Percentiles rank a stretch among this genome's conserved stretches.
Evolutionary conservation across 2,888 invertebrate species (phyloP).

Genomic region (Leptarthrus brevirostris): DNA sequence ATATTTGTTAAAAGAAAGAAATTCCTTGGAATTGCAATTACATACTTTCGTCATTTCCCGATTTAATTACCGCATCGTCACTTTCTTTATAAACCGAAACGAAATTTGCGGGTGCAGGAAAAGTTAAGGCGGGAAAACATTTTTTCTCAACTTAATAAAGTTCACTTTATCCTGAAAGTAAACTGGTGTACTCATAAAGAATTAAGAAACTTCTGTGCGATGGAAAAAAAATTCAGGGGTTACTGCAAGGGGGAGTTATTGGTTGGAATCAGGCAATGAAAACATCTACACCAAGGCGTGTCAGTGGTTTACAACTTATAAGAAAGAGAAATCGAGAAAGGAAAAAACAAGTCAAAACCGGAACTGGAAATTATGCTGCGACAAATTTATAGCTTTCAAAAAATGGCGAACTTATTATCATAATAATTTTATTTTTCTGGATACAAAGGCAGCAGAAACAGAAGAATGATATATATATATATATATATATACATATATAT

Average conservation of each 20-base stretch:
- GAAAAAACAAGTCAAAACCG: slow-evolving; percentile 46
- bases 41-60: slow-evolving; percentile 1
- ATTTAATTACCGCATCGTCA: slow-evolving; percentile 26
- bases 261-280: neutral
- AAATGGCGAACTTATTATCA: slow-evolving; percentile 45
- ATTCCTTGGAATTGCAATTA: no score
- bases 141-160: neutral
- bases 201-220: slow-evolving; percentile 22
- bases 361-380: slow-evolving; percentile 45
- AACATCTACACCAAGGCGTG: slow-evolving; percentile 22
- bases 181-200: slow-evolving; percentile 23
- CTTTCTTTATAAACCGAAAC: neutral
- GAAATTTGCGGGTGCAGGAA: neutral
- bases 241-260: neutral
- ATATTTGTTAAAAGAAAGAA: no score
- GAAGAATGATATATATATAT: no score
- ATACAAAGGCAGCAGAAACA: slow-evolving; percentile 33
- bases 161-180: slow-evolving; percentile 22
- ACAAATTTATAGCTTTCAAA: slow-evolving; percentile 47
- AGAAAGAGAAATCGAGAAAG: neutral
- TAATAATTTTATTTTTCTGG: slow-evolving; percentile 46
- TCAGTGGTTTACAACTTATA: slow-evolving; percentile 13
- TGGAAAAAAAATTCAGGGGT: slow-evolving; percentile 29
- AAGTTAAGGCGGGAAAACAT: slow-evolving; percentile 6
- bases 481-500: no score